Base-by-base conservation (phyloP, 2,888 invertebrate species). In the Leptothorax acervorum region DNA sequence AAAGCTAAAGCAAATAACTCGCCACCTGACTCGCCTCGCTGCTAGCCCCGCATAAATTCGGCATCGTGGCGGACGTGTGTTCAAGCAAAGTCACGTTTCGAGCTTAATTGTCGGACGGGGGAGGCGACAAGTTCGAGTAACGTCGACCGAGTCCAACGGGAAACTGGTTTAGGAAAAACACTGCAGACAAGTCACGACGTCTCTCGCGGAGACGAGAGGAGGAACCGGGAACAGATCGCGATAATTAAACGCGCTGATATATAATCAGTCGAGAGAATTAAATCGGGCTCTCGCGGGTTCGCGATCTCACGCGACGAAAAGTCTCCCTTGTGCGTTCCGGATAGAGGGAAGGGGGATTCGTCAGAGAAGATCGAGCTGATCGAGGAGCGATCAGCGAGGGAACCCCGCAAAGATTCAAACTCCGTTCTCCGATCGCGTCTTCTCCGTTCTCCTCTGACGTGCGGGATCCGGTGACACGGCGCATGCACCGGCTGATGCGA, bases 361-460 rank as follows among this genome's bases (percentile, higher is more conserved):
- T 18, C 48, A 9, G 35, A 39, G 66, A 53, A 51, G 51, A 35
- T 23, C 23, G 23, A 23, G 23, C 23, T 23, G 23, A 6, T 35
- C 35, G 35, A 35, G 35, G 5, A 6, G 23, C 63, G 76, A 51
- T 75, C 76, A 35, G 39, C 23, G 65, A 3, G 42, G 12, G 12
- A 65, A 65, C 39, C 15, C 23, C 65, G 23, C 35, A 11, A 76
- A 66, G 51, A 76, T 76, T 76, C 66, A 76, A 76, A 76, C 48
- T 35, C 65, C 35, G 66, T 1, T 70, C 70, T 35, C 65, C 62
- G 66, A 2, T 70, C 70, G 55, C 55, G 35, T 31, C 42, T 12
- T 45, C 48, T 15, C 15, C 48, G 35, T 31, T 57, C 74, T 31
- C 6, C 28, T 28, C 39, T 53, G 18, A 39, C 62, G 63, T 35